A percentile compares a stretch with the other conserved stretches of the same genome.
phyloP scores from a whole-genome alignment of 2,797 vertebrate genomes.

The Gymnopithys bicolor region DNA sequence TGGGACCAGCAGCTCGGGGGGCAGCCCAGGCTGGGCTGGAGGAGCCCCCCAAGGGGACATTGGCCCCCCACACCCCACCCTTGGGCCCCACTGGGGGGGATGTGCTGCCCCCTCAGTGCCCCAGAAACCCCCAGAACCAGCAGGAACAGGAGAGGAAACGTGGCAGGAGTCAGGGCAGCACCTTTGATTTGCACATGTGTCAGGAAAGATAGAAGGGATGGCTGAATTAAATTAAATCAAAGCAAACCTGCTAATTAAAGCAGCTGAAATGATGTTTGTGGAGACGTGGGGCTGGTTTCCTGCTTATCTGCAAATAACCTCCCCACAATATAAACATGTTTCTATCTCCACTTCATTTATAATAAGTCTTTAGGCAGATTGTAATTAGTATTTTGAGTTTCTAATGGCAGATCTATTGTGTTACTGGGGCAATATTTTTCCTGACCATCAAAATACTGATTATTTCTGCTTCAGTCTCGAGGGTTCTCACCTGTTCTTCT shows the following conservation, averaged over 20 bases:
- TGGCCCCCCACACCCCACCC: too few relatives aligned
- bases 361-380: conserved; percentile 57
- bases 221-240: conserved; percentile 62
- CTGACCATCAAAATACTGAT: conserved; percentile 30
- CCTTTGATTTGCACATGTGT: conserved; percentile 57
- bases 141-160: conserved; percentile 2
- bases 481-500: conserved; percentile 60
- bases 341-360: conserved; percentile 57
- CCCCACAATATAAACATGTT: conserved; percentile 57
- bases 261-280: conserved; percentile 61
- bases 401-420: conserved; percentile 26
- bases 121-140: neutral
- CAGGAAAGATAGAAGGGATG: conserved; percentile 50
- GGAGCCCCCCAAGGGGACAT: too few relatives aligned
- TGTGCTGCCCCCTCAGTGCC: too few relatives aligned
- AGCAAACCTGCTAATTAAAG: conserved; percentile 66
- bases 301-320: conserved; percentile 60
- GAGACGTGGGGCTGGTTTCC: conserved; percentile 54
- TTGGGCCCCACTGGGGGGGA: too few relatives aligned
- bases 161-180: conserved; percentile 45
- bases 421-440: conserved; percentile 33
- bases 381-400: conserved; percentile 63
- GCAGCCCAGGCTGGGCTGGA: too few relatives aligned
- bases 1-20: neutral
- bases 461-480: conserved; percentile 36